phyloP scores from a whole-genome alignment of 2,888 invertebrate species.

The Aphodius sticticus region DNA sequence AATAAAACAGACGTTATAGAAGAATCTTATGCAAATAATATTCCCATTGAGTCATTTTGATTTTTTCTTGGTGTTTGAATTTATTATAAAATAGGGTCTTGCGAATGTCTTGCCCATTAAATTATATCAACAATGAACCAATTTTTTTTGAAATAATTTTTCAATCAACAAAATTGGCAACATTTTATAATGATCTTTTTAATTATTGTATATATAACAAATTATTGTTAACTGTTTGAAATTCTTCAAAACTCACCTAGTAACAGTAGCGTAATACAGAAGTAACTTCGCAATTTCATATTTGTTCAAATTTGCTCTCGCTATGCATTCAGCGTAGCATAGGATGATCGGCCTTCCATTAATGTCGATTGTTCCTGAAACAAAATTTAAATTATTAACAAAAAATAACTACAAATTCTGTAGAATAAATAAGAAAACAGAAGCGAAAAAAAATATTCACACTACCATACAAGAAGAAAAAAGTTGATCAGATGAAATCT shows the following conservation, averaged over 20 bases:
- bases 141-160: no score
- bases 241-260: conserved; percentile 65
- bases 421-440: neutral
- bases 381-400: conserved; percentile 46
- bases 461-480: neutral
- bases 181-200: no score
- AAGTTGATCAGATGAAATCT: neutral
- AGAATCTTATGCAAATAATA: no score
- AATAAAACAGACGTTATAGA: neutral
- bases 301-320: conserved; percentile 67
- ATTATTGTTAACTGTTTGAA: no score
- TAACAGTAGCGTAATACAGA: conserved; percentile 75
- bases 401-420: neutral
- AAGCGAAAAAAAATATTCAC: neutral
- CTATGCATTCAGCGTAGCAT: conserved; percentile 69
- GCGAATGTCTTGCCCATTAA: no score
- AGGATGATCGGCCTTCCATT: conserved; percentile 72
- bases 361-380: conserved; percentile 73
- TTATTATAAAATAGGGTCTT: no score
- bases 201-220: no score
- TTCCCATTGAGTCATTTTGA: no score
- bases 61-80: no score
- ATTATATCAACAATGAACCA: no score
- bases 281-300: conserved; percentile 75
- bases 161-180: no score